Base-by-base conservation (phyloP, 2,113 vertebrate genomes). In the Crotalus viridis region DNA sequence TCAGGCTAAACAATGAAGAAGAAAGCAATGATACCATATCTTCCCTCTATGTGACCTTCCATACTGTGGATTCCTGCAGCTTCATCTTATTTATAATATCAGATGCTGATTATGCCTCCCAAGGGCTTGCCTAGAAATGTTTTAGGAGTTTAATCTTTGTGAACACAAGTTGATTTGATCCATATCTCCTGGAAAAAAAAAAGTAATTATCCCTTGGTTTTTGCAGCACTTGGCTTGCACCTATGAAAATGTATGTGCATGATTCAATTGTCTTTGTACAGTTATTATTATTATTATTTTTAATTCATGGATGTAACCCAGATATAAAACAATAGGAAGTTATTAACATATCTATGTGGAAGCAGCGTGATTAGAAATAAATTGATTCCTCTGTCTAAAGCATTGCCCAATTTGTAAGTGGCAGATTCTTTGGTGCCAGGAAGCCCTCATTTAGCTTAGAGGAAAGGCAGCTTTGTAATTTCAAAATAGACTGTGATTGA, bases 401-500 rank as follows among this genome's bases (percentile, higher is more conserved):
- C 48, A 17, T 81, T 90, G 89, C 48, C 61, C 48, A 90, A n/a
- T 90, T 22, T 59, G 26, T 48, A 85, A 57, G 19, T 28, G 15
- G 22, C 48, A 28, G 55, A 0, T 86, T 24, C 10, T 59, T 59
- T 48, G 5, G 24, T 33, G 54, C 10, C 19, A 91, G 21, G 39
- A 85, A 56, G 28, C 10, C 2, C 90, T 91, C 26, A 24, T n/a
- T n/a, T 91, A 15, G 0, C n/a, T 91, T n/a, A 10, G 59, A 89
- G 61, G 0, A 54, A 89, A 81, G 69, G 57, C 26, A 69, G 57
- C 57, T 85, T 26, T 26, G 13, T 19, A 21, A 19, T 92, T 94
- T 54, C 17, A 74, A 28, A 43, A 94, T 93, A 92, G 24, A 52
- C 91, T 92, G 93, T 91, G 91, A 81, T 92, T 90, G 81, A 64